These are phyloP conservation scores for Willowsia nigromaculata DNA, from an alignment of 2,888 invertebrate species.

Conservation along the genomic window DNA sequence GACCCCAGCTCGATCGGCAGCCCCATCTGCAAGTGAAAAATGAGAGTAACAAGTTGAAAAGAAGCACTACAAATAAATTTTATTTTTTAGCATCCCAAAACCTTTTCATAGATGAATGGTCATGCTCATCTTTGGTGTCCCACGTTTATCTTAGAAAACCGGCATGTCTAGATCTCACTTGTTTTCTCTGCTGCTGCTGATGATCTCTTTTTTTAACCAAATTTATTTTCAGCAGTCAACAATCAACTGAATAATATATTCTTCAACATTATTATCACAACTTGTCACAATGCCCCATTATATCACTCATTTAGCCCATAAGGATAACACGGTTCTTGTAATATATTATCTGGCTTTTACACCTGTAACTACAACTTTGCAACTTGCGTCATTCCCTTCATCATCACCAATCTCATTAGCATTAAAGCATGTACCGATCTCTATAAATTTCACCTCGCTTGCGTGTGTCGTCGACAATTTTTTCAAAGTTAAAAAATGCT, in stretches of 20 bases:
- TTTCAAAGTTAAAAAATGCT: no score
- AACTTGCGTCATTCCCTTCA: not conserved
- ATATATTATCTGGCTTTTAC: not conserved
- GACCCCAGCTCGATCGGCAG: constrained; percentile 95
- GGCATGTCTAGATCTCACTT: no score
- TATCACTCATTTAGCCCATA: not conserved
- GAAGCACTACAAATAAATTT: not conserved
- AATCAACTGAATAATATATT: not conserved
- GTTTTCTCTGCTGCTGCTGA: no score
- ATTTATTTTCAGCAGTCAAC: not conserved
- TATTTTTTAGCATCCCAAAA: not conserved
- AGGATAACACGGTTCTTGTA: not conserved
- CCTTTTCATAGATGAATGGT: no score
- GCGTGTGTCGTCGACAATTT: not conserved
- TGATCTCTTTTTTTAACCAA: not conserved
- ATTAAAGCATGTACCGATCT: not conserved
- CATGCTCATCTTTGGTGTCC: no score
- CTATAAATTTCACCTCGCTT: not conserved
- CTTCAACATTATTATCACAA: not conserved
- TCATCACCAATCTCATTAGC: not conserved
- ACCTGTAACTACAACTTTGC: not conserved
- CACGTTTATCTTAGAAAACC: no score
- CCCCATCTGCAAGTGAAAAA: constrained; percentile 87
- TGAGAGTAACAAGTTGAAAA: constrained; percentile 52
- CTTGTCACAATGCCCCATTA: constrained; percentile 1